These are phyloP conservation scores for Protophormia terraenovae DNA, from an alignment of 2,888 invertebrate genomes.

Conservation along the genomic window DNA sequence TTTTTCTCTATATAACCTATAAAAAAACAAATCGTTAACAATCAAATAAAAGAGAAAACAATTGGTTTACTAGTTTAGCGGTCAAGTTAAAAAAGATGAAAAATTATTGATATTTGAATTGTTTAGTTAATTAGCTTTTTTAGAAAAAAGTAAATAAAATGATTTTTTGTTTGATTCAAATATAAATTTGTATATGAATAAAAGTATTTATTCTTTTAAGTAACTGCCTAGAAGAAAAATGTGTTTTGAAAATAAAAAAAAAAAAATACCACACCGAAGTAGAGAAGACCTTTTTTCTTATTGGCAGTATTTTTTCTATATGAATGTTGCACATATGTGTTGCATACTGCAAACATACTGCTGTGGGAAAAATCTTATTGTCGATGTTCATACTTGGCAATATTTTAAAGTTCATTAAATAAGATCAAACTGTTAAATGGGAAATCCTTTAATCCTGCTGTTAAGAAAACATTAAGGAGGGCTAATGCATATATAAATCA, in stretches of 20 bases:
- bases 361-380: background rate
- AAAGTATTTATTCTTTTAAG: background rate
- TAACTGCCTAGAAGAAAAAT: background rate
- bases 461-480: background rate
- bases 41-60: background rate
- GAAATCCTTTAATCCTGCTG: constrained; percentile 4
- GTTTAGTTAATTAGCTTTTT: constrained; percentile 15
- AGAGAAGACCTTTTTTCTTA: background rate
- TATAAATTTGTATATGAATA: background rate
- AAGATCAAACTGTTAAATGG: constrained; percentile 2
- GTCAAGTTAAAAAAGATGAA: constrained; percentile 11
- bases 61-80: background rate
- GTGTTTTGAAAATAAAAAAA: background rate
- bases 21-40: constrained; percentile 16
- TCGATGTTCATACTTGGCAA: background rate
- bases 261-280: background rate
- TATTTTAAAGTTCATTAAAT: background rate
- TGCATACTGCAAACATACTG: background rate
- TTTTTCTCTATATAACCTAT: background rate
- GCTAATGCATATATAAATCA: background rate
- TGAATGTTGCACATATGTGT: constrained; percentile 7
- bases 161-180: no score
- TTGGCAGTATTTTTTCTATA: background rate
- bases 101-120: constrained; percentile 41
- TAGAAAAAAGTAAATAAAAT: no score